Conservation (phyloP, 2,113 vertebrate genomes). For the Porphyrio hochstetteri region DNA sequence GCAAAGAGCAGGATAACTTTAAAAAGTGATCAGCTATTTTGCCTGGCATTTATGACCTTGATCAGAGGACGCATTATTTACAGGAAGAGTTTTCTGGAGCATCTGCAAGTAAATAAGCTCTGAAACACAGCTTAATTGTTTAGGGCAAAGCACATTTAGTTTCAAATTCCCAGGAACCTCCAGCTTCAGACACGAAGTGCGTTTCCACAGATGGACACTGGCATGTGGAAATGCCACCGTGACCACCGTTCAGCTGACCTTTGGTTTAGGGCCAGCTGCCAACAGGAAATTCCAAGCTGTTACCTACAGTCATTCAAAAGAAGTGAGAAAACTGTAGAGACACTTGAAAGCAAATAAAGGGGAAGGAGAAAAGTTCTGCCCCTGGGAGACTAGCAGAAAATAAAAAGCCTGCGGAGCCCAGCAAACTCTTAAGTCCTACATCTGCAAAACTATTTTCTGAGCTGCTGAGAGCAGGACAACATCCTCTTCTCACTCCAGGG, state of each 20-base stretch:
- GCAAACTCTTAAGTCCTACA: not conserved
- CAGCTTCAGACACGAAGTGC: not conserved
- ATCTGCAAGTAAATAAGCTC: conserved; percentile 45
- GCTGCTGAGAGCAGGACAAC: not conserved
- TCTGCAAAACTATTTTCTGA: not conserved
- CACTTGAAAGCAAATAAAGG: not conserved
- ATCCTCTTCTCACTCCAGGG: not conserved
- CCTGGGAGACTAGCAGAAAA: not conserved
- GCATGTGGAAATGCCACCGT: conserved; percentile 44
- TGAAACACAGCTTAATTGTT: conserved; percentile 37
- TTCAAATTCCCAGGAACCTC: conserved; percentile 54
- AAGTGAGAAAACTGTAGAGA: not conserved
- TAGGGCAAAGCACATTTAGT: not conserved
- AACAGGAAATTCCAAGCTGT: conserved; percentile 47
- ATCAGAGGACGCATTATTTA: conserved; percentile 1
- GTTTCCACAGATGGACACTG: conserved; percentile 54
- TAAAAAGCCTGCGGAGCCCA: not conserved
- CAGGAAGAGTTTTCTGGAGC: conserved; percentile 15
- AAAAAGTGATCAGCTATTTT: conserved; percentile 16
- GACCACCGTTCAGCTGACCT: conserved; percentile 36
- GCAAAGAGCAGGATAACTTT: not conserved
- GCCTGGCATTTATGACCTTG: conserved; percentile 28
- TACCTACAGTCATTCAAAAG: not conserved
- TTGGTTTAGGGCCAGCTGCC: conserved; percentile 58
- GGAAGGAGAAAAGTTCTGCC: not conserved